Base-by-base conservation (phyloP, 2,113 vertebrate species). In the Nanorana parkeri region DNA sequence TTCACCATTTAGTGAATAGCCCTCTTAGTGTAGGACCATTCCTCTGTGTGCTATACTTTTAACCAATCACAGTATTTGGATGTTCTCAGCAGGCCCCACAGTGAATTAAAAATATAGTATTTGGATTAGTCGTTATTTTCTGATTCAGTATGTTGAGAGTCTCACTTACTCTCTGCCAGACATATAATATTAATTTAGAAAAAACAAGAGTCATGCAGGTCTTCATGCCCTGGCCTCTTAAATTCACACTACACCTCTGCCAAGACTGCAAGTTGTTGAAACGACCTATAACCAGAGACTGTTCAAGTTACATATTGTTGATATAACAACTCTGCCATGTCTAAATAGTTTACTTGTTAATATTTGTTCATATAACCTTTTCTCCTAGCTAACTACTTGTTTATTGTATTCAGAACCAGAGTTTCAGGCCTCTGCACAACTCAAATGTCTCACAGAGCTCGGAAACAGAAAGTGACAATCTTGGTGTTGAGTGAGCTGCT, bases 291-390 rank as follows among this genome's bases (percentile, higher is more conserved):
- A 75, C 80, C 61, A 75, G 63, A 75, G 61, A 23, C 61, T 74
- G 51, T 74, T 82, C 80, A 75, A 67, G 71, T 82, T 82, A 67
- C 80, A 82, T 73, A 82, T 67, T 75, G 80, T 75, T 82, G 80
- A 81, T 81, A 81, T 81, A 81, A 74, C 79, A 81, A 74, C 32
- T 81, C 80, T 82, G 69, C 71, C 69, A 75, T 52, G 63, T 41
- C 69, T 74, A 82, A 82, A 82, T 82, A 82, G 61, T 75, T 75
- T 82, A 75, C 69, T 82, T 82, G 80, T 75, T 82, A 82, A 75
- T 82, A 82, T 82, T 82, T 75, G 80, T 82, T 75, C 80, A 11
- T 75, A 75, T 82, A 75, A 75, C 71, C 80, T 65, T 82, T 82
- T 75, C 51, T 67, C 61, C 68, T 15, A 64, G 71, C 61, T 82